Evolutionary conservation across 2,888 invertebrate species (phyloP).

Genomic region (Phortica magna): DNA sequence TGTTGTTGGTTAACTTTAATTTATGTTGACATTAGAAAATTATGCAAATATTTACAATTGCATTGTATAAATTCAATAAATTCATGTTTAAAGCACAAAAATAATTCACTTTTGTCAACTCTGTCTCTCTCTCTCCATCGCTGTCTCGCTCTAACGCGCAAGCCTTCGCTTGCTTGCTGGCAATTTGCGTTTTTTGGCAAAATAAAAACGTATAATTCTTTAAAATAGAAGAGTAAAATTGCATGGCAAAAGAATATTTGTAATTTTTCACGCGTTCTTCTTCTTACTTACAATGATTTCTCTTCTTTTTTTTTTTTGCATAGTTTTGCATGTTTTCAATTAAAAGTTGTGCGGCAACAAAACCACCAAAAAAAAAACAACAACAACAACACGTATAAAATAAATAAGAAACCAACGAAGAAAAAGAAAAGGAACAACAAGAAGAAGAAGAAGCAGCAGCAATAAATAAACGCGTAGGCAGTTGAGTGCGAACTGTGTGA

Average conservation of each 20-base stretch:
- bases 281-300: neutral
- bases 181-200: neutral
- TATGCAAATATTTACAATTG: neutral
- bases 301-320: neutral
- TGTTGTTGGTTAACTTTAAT: neutral
- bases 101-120: too few relatives aligned
- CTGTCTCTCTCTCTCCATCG: too few relatives aligned
- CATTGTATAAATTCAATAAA: neutral
- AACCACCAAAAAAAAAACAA: too few relatives aligned
- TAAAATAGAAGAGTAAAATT: neutral
- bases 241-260: neutral
- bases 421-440: neutral
- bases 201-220: neutral
- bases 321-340: slow-evolving; percentile 6
- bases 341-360: neutral
- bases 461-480: neutral
- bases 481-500: neutral
- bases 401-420: neutral
- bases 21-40: neutral
- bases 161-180: neutral
- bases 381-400: neutral
- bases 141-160: too few relatives aligned
- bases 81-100: neutral
- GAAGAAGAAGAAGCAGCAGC: neutral
- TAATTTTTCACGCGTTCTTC: neutral